These are phyloP conservation scores for Hylaea fasciaria DNA, from an alignment of 2,888 invertebrate species.

Conservation along the genomic window DNA sequence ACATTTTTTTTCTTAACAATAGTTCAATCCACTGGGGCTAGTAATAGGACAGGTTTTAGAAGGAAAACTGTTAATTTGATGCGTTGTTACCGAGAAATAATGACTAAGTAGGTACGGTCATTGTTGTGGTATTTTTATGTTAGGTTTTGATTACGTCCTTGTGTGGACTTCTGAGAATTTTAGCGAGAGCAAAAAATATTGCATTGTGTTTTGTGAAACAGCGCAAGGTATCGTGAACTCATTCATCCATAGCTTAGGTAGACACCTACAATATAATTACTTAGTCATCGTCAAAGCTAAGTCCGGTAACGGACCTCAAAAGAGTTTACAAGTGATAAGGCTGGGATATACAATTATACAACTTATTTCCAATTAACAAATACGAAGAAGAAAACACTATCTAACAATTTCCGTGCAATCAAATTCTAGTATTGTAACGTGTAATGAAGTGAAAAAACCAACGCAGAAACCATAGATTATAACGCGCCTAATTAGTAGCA, in stretches of 20 bases:
- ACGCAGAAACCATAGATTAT: no score
- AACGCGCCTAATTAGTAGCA: not conserved
- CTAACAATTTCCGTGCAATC: no score
- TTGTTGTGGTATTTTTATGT: slow-evolving; percentile 51
- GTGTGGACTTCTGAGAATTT: slow-evolving; percentile 31
- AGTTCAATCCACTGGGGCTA: slow-evolving; percentile 46
- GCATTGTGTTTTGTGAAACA: slow-evolving; percentile 3
- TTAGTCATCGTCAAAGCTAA: no score
- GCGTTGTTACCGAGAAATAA: slow-evolving; percentile 50
- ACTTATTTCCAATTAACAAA: no score
- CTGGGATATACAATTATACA: no score
- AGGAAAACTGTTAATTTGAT: slow-evolving; percentile 52
- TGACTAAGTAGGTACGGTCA: slow-evolving; percentile 54
- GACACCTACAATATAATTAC: no score
- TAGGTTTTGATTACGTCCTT: slow-evolving; percentile 22
- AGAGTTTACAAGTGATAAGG: no score
- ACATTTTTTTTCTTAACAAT: slow-evolving; percentile 42
- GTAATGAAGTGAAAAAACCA: no score
- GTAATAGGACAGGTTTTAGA: slow-evolving; percentile 40
- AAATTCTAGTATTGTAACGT: no score
- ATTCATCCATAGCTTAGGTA: not conserved
- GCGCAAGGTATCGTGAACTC: not conserved
- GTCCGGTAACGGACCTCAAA: no score
- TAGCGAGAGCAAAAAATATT: not conserved
- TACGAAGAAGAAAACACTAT: no score